These are phyloP conservation scores for Vandiemenella viatica DNA, from an alignment of 2,888 invertebrate species.

Conservation along the genomic window DNA sequence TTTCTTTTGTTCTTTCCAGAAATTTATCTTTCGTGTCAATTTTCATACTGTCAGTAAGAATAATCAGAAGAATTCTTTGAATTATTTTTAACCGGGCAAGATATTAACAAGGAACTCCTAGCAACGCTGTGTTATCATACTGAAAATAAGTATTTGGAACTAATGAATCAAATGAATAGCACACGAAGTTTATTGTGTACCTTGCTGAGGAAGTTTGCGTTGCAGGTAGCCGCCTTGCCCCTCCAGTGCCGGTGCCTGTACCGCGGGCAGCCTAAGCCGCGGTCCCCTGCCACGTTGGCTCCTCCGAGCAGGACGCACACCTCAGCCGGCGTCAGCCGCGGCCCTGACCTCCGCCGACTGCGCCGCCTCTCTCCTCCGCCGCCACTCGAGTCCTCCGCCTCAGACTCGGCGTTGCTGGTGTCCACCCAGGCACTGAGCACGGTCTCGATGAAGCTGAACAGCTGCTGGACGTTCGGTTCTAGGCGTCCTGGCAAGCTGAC, in stretches of 20 bases:
- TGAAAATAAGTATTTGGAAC: too few relatives aligned
- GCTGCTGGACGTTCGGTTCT: slow-evolving; percentile 63
- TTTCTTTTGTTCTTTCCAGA: too few relatives aligned
- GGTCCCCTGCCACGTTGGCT: slow-evolving; percentile 18
- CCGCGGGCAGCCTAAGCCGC: slow-evolving; percentile 19
- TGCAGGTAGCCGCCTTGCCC: slow-evolving; percentile 72
- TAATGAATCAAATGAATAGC: too few relatives aligned
- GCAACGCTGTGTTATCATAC: too few relatives aligned
- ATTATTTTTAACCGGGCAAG: too few relatives aligned
- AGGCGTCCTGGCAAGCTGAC: slow-evolving; percentile 29
- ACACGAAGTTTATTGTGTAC: too few relatives aligned
- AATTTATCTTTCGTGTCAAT: too few relatives aligned
- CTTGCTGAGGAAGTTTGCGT: slow-evolving; percentile 76
- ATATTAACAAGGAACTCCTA: too few relatives aligned
- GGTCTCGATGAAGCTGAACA: slow-evolving; percentile 67
- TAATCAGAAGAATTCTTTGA: too few relatives aligned
- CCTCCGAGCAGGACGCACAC: slow-evolving; percentile 18
- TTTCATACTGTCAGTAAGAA: too few relatives aligned
- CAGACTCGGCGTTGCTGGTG: slow-evolving; percentile 20
- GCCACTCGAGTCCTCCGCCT: slow-evolving; percentile 46
- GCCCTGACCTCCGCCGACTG: slow-evolving; percentile 23
- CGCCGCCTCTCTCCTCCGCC: slow-evolving; percentile 47
- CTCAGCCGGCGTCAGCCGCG: slow-evolving; percentile 13
- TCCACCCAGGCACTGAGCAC: slow-evolving; percentile 61
- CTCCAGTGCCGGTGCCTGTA: slow-evolving; percentile 63